A percentile compares a stretch with the other conserved stretches of the same genome.
Evolutionary conservation across 2,888 invertebrate species (phyloP).

Genomic region (Drosophila subsilvestris): DNA sequence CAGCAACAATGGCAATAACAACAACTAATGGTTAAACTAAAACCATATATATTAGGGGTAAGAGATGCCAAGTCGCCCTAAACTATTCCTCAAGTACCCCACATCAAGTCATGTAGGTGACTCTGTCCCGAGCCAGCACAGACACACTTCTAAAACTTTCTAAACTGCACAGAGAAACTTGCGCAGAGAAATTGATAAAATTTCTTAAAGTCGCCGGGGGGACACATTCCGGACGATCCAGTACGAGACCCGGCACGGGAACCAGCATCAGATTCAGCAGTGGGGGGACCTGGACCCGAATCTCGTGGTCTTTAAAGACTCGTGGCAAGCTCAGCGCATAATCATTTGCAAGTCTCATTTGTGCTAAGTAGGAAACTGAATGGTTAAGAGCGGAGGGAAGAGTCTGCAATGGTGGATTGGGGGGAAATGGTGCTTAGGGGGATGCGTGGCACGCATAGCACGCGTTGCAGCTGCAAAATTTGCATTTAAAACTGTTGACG

Average conservation of each 20-base stretch:
- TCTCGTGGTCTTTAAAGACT: conserved; percentile 55
- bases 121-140: neutral
- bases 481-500: conserved; percentile 81
- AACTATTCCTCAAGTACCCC: conserved; percentile 32
- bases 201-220: conserved; percentile 66
- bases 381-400: neutral
- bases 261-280: conserved; percentile 4
- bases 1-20: conserved; percentile 37
- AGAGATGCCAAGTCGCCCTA: conserved; percentile 35
- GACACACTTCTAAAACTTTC: conserved; percentile 50
- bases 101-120: neutral
- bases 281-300: neutral
- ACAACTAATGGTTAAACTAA: conserved; percentile 54
- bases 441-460: conserved; percentile 34
- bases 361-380: conserved; percentile 51
- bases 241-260: neutral
- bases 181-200: conserved; percentile 72
- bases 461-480: conserved; percentile 66
- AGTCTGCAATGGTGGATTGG: neutral
- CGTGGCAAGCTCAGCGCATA: conserved; percentile 63
- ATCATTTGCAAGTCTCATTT: conserved; percentile 78
- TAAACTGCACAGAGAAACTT: conserved; percentile 61
- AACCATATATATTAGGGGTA: conserved; percentile 45
- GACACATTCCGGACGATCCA: conserved; percentile 44
- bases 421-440: neutral